These are phyloP conservation scores for Auanema freiburgensis DNA, from an alignment of 2,888 invertebrate genomes.

Conservation along the genomic window DNA sequence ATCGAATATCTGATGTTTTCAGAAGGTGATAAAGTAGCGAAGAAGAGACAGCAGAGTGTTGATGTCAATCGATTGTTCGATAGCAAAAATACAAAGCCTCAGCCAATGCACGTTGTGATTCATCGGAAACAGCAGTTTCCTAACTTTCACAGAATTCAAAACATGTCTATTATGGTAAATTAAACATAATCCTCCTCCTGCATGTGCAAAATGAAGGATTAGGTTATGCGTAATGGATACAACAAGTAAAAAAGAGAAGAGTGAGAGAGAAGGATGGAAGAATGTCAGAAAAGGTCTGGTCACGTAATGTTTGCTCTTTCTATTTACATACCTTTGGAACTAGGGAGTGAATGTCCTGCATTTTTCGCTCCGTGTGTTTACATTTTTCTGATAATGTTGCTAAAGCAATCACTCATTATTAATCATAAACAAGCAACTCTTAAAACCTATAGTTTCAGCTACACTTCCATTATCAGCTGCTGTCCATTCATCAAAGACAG, in stretches of 20 bases:
- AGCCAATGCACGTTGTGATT: not conserved
- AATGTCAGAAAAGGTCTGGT: not conserved
- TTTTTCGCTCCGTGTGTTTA: conserved; percentile 57
- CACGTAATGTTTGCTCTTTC: not conserved
- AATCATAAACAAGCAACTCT: not conserved
- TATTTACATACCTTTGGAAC: conserved; percentile 60
- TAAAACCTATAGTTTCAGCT: conserved; percentile 32
- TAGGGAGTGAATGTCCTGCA: conserved; percentile 64
- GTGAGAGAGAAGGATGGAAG: not conserved
- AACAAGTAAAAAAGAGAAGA: not conserved
- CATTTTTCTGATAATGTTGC: conserved; percentile 44
- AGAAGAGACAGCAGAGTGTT: too few relatives aligned
- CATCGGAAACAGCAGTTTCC: not conserved
- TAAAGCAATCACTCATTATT: not conserved
- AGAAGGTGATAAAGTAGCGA: too few relatives aligned
- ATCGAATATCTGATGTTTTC: too few relatives aligned
- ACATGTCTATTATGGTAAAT: not conserved
- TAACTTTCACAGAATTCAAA: not conserved
- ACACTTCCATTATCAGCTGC: conserved; percentile 46
- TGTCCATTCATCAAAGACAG: conserved; percentile 59
- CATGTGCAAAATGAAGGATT: not conserved
- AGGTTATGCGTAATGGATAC: not conserved
- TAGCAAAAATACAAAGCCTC: not conserved
- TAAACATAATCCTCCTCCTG: not conserved
- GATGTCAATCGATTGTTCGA: too few relatives aligned